Evolutionary conservation across 2,113 vertebrate genomes (phyloP), one percentile per base, ranked within the genome.

Genomic region (Mirza zaza): DNA sequence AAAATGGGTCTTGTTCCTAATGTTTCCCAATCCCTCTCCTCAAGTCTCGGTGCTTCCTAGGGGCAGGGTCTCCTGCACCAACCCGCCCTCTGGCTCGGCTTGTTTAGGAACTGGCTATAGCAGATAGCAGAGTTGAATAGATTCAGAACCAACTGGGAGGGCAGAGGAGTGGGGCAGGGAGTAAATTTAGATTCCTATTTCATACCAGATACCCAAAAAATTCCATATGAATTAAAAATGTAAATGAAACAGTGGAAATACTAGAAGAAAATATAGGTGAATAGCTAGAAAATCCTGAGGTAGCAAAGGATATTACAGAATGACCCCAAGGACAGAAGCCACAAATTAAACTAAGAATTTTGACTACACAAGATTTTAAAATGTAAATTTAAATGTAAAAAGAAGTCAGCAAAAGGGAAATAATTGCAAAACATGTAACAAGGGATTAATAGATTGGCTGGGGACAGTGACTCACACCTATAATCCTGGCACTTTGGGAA

Each of bases 371-470:
- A 50, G 80, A 79, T 67, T 4, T 57, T 75, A 27, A 59, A 61
- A 59, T 59, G 36, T 70, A 75, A 90, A 86, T 83, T 83, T 80
- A 87, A 96, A 91, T 45, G 4, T 82, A 59, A 92, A 89, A 94
- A 79, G 61, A 21, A 77, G 80, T 34, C 39, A 9, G 39, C 42
- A 96, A 81, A 83, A 29, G 12, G 29, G 6, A 8, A 34, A 13
- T 4, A 52, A 70, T 9, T 83, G 73, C 18, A 71, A 73, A 75
- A 71, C 21, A 34, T 25, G 63, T 32, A 32, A 65, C 27, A 71
- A 95, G 79, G 39, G 90, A 59, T 87, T 89, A 82, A 77, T 52
- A 70, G 27, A 79, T 8, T 63, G 42, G 55, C 55, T 2, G 5
- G 17, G 52, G 52, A 6, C 20, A 8, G 55, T 57, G 55, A 6